Evolutionary conservation across 2,888 invertebrate species (phyloP).

Genomic region (Melinaea marsaeus): DNA sequence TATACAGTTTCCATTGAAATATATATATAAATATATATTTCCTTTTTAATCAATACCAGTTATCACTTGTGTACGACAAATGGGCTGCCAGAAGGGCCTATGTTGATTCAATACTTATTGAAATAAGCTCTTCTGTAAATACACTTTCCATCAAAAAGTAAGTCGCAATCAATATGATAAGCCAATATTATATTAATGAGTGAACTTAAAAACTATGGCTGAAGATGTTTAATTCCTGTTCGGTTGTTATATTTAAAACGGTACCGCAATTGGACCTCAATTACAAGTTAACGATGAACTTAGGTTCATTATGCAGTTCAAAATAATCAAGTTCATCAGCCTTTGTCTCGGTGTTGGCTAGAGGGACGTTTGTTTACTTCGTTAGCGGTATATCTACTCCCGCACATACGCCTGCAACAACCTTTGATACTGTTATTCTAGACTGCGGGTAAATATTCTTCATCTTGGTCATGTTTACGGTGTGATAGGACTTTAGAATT

Average conservation of each 20-base stretch:
- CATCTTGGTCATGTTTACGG: background rate
- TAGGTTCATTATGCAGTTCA: conserved; percentile 49
- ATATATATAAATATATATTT: conserved; percentile 24
- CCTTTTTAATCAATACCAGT: background rate
- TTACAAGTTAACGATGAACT: conserved; percentile 31
- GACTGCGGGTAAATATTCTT: conserved; percentile 24
- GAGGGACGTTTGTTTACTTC: conserved; percentile 69
- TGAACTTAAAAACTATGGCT: too few species aligned
- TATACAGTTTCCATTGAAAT: too few species aligned
- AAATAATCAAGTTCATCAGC: conserved; percentile 67
- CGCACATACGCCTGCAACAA: conserved; percentile 50
- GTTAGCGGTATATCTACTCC: conserved; percentile 63
- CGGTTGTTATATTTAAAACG: too few species aligned
- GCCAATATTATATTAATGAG: too few species aligned
- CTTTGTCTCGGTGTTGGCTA: conserved; percentile 60
- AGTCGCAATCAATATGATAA: too few species aligned
- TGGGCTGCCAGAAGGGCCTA: too few species aligned
- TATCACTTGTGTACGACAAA: too few species aligned
- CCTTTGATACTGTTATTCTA: conserved; percentile 53
- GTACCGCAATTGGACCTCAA: background rate
- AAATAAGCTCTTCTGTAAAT: too few species aligned
- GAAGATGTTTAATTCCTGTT: too few species aligned
- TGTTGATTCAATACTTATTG: too few species aligned
- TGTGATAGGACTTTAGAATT: background rate
- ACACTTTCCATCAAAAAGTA: too few species aligned